Base-by-base conservation (phyloP, 2,888 invertebrate species). In the Caenorhabditis sinica region DNA sequence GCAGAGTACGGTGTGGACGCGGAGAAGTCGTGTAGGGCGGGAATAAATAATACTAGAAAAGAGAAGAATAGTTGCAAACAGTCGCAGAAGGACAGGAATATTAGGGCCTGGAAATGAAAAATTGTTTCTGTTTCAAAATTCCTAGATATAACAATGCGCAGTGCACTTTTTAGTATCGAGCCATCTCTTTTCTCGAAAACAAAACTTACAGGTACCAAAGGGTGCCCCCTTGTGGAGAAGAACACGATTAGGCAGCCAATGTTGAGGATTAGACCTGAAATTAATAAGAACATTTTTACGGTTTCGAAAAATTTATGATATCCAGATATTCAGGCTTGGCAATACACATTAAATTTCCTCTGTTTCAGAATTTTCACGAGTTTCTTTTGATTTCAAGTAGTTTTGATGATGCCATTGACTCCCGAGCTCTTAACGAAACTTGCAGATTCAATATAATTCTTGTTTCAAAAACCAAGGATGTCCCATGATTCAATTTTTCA, bases 41-140 rank as follows among this genome's bases (percentile, higher is more conserved):
- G 92, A 1, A 92, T 60, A 73, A 90, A 92, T 4, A 92, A 87
- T 6, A 92, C 92, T 80, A 92, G 85, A 45, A 92, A 86, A 0
- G 91, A 92, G 77, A 92, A 89, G 49, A 92, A 82, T 28, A 92
- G 73, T 77, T 92, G 92, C 20, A 92, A 88, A 23, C 90, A 89
- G 72, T 92, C 92, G 76, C 90, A 92, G 20, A 88, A 80, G 17
- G 90, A 92, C 33, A 92, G 89, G 73, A 91, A 88, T 53, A 91
- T 90, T 20, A 92, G 85, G 11, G 91, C 90, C 53, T 91, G 91
- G 40, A 40, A 40, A 40, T 40, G 6, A 2, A 13, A 11, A 40
- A 2, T 40, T 40, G 36, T 30, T 20, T 23, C 9, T 15, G 5
- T 13, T 28, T 0, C 5, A 15, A 17, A 1, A 23, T 28, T 11